These are phyloP conservation scores for Asteroscopus sphinx DNA, from an alignment of 2,888 invertebrate genomes.

Conservation along the genomic window DNA sequence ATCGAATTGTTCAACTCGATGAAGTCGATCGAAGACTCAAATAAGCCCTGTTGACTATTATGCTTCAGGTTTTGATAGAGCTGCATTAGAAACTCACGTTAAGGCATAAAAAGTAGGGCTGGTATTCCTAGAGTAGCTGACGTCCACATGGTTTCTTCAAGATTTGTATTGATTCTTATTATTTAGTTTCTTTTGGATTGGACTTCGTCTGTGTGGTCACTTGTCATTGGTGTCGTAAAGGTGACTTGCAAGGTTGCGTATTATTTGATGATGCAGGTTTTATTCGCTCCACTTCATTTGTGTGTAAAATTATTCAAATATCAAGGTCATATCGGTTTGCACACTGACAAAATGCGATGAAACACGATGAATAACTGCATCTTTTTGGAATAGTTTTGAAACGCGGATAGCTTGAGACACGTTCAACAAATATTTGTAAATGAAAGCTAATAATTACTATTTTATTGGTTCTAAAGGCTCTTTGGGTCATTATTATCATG, in stretches of 20 bases:
- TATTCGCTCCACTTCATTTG: constrained; percentile 15
- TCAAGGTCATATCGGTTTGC: constrained; percentile 36
- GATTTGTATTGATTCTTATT: too few species aligned
- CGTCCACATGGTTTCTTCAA: too few species aligned
- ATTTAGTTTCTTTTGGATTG: too few species aligned
- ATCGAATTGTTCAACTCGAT: too few species aligned
- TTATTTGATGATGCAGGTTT: constrained; percentile 22
- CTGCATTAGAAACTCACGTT: too few species aligned
- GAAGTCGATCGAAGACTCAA: too few species aligned
- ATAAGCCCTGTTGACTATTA: too few species aligned
- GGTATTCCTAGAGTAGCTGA: too few species aligned
- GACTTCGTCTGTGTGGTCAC: not conserved
- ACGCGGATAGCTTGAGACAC: not conserved
- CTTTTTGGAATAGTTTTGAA: not conserved
- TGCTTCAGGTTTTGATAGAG: too few species aligned
- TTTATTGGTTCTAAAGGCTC: not conserved
- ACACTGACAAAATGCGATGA: constrained; percentile 24
- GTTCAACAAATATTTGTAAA: not conserved
- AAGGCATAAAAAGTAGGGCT: too few species aligned
- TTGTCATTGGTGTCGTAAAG: constrained; percentile 18
- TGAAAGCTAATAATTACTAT: not conserved
- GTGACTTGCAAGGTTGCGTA: constrained; percentile 23
- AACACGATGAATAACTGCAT: not conserved
- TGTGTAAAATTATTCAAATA: constrained; percentile 34
- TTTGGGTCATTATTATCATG: not conserved